phyloP scores from a whole-genome alignment of 1,140 invertebrate species.

The Sinonovacula constricta region DNA sequence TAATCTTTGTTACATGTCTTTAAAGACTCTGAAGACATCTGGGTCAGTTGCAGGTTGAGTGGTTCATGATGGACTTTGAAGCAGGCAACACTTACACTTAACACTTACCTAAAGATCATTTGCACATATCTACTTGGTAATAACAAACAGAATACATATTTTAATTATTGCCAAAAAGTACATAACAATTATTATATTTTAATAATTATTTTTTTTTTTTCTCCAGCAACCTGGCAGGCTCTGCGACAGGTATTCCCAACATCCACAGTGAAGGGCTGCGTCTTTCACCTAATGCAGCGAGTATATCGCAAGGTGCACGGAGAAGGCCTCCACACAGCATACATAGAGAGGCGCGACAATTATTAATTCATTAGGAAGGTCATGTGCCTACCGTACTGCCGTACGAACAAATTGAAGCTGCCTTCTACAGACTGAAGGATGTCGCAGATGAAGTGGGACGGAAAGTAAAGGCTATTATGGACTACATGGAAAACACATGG shows the following conservation, averaged over 20 bases:
- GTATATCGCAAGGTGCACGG: constrained; percentile 17
- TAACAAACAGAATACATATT: neutral
- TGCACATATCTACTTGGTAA: too few species aligned
- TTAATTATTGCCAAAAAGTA: neutral
- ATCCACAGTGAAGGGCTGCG: constrained; percentile 12
- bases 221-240: constrained; percentile 12
- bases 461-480: too few species aligned
- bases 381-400: too few species aligned
- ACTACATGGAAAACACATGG: too few species aligned
- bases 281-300: too few species aligned
- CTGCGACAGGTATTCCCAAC: constrained; percentile 23
- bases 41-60: neutral
- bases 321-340: too few species aligned
- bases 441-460: too few species aligned
- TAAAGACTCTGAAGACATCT: neutral
- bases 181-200: too few species aligned
- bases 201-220: neutral
- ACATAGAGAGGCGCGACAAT: neutral
- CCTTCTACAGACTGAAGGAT: too few species aligned
- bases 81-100: constrained; percentile 9
- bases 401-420: constrained; percentile 10
- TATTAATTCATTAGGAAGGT: neutral
- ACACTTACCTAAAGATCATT: neutral
- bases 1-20: too few species aligned
- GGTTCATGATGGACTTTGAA: too few species aligned